Evolutionary conservation across 2,113 vertebrate species (phyloP).

Genomic region (Chionodraco myersi): DNA sequence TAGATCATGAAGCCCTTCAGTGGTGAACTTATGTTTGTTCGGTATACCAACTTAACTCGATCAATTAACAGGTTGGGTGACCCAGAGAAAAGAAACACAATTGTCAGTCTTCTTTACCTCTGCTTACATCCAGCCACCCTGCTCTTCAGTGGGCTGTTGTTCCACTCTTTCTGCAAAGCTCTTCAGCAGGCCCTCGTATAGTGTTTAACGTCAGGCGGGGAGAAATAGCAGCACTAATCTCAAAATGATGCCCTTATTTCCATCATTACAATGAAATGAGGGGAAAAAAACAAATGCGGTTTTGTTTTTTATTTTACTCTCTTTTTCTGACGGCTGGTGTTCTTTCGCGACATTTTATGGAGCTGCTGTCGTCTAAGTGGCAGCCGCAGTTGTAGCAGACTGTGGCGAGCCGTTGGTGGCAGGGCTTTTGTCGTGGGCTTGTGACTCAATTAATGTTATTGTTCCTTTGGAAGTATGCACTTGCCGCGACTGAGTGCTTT

Average conservation of each 20-base stretch:
- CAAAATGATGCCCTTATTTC: slow-evolving; percentile 85
- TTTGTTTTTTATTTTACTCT: slow-evolving; percentile 66
- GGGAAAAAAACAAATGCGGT: slow-evolving; percentile 70
- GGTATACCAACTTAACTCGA: not conserved
- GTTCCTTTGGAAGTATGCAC: slow-evolving; percentile 68
- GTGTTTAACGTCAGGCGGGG: slow-evolving; percentile 55
- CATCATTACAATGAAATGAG: slow-evolving; percentile 82
- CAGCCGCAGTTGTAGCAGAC: slow-evolving; percentile 72
- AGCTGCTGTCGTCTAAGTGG: slow-evolving; percentile 76
- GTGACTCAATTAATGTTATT: slow-evolving; percentile 72
- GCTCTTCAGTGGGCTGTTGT: slow-evolving; percentile 50
- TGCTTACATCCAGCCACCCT: slow-evolving; percentile 11
- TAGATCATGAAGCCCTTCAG: not conserved
- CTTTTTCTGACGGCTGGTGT: slow-evolving; percentile 54
- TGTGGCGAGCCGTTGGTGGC: slow-evolving; percentile 73
- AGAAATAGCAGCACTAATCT: slow-evolving; percentile 78
- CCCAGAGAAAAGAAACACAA: not conserved
- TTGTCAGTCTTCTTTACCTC: not conserved
- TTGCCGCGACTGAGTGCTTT: slow-evolving; percentile 56
- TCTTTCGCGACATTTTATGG: slow-evolving; percentile 74
- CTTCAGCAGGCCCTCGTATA: slow-evolving; percentile 62
- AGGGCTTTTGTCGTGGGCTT: slow-evolving; percentile 68
- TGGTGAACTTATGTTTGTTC: not conserved
- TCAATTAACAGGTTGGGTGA: not conserved
- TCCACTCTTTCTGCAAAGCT: slow-evolving; percentile 59